Percentiles rank a stretch among this genome's conserved stretches.
These are phyloP conservation scores for Drosophila pandora DNA, from an alignment of 1,140 invertebrate genomes.

Conservation along the genomic window DNA sequence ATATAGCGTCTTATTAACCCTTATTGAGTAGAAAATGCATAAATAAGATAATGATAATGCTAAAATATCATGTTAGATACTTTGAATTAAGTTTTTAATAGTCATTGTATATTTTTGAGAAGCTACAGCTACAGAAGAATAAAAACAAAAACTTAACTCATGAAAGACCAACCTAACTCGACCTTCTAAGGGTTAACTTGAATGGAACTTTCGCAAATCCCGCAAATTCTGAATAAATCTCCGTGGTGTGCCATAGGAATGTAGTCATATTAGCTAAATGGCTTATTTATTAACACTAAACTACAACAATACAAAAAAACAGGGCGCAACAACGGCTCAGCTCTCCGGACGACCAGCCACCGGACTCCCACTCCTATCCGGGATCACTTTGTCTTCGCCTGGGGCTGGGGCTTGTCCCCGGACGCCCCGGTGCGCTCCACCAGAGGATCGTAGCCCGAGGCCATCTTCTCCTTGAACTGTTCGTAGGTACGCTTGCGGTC, in stretches of 20 bases:
- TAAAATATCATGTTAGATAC: no score
- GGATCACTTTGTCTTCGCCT: constrained; percentile 30
- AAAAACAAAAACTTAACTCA: neutral
- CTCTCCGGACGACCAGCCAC: neutral
- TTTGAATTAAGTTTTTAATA: no score
- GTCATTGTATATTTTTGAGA: no score
- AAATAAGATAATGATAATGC: no score
- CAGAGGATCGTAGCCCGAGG: constrained; percentile 92
- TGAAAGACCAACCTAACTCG: neutral
- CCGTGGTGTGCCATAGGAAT: neutral
- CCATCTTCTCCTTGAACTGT: constrained; percentile 94
- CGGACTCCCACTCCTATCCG: neutral
- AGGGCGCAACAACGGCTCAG: constrained; percentile 31
- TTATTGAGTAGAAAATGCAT: no score
- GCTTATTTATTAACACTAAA: constrained; percentile 61
- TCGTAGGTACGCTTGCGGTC: constrained; percentile 94
- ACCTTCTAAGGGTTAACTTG: constrained; percentile 3
- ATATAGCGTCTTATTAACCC: constrained; percentile 12
- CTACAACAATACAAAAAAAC: constrained; percentile 55
- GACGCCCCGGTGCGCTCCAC: constrained; percentile 41
- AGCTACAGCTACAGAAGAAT: no score
- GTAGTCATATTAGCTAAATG: constrained; percentile 35
- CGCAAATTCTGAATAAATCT: neutral
- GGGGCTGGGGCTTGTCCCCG: constrained; percentile 20
- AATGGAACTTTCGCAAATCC: neutral